These are phyloP conservation scores for Nymphalis urticae DNA, from an alignment of 2,888 invertebrate species.

Conservation along the genomic window DNA sequence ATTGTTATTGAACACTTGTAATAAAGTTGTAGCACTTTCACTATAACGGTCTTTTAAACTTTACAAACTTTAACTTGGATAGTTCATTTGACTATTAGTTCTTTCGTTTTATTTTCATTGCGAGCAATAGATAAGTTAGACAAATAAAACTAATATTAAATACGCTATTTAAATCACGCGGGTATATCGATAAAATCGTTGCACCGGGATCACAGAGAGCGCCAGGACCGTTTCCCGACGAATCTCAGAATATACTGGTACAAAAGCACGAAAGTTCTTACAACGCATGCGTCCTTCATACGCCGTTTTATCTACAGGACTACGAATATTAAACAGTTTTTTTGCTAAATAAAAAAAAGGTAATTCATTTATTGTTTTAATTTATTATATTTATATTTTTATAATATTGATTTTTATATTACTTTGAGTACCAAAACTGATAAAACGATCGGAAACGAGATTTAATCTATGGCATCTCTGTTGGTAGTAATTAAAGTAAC, in stretches of 20 bases:
- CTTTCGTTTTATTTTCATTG: no score
- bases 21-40: not conserved
- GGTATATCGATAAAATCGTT: constrained; percentile 11
- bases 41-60: not conserved
- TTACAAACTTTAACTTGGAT: not conserved
- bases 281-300: constrained; percentile 38
- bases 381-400: not conserved
- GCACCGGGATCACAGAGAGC: constrained; percentile 22
- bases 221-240: constrained; percentile 35
- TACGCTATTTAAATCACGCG: constrained; percentile 11
- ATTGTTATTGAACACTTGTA: not conserved
- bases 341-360: not conserved
- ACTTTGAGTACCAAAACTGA: no score
- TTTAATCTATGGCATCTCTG: no score
- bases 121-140: no score
- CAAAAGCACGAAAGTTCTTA: constrained; percentile 22
- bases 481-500: no score
- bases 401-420: no score
- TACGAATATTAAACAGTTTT: constrained; percentile 4
- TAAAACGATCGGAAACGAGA: no score
- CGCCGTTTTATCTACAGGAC: not conserved
- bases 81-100: not conserved
- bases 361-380: not conserved
- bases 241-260: constrained; percentile 38
- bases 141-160: not conserved